Conservation (phyloP, 2,797 vertebrate species). For the Parauchenoglanis punctatus region DNA sequence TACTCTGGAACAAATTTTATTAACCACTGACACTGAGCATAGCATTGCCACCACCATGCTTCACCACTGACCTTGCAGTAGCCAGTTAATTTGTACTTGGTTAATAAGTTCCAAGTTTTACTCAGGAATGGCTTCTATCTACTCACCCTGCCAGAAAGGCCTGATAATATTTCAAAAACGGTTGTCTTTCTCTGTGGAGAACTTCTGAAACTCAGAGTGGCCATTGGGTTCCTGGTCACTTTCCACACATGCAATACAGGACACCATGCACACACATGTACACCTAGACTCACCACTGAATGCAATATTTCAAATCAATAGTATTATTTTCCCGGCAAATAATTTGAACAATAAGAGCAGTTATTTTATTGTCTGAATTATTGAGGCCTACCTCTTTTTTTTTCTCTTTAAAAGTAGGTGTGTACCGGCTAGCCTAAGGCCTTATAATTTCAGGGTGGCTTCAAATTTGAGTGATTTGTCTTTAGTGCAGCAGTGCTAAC, state of each 20-base stretch:
- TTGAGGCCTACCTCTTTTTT: not conserved
- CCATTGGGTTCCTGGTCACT: not conserved
- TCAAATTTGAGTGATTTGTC: conserved; percentile 19
- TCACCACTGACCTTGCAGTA: not conserved
- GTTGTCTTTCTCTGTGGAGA: not conserved
- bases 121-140: not conserved
- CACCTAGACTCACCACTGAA: not conserved
- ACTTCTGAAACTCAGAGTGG: not conserved
- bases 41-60: not conserved
- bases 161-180: not conserved
- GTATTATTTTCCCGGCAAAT: not conserved
- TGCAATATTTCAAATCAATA: not conserved
- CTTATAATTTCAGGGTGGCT: not conserved
- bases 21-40: not conserved
- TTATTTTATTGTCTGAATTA: not conserved
- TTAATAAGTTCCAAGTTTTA: not conserved
- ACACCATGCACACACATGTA: not conserved
- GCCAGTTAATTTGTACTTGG: not conserved
- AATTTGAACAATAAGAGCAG: not conserved
- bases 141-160: not conserved
- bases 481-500: conserved; percentile 1
- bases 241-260: not conserved
- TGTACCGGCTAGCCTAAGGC: not conserved
- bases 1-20: not conserved
- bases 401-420: not conserved